Conservation (phyloP, 2,888 invertebrate genomes). For the Nomada fucata region DNA sequence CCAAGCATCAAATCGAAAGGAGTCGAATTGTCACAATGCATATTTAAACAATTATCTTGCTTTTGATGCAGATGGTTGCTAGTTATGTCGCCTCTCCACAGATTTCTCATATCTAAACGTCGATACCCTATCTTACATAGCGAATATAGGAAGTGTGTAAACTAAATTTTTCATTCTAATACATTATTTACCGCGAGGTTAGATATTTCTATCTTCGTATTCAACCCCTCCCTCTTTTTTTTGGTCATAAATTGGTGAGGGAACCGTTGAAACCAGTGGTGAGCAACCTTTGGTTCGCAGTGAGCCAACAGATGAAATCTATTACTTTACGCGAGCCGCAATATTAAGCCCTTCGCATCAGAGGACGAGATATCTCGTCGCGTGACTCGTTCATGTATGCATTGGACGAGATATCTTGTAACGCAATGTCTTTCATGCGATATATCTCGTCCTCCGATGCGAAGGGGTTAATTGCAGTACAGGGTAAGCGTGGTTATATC, state of each 20-base stretch:
- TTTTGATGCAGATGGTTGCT: slow-evolving; percentile 16
- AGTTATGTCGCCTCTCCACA: slow-evolving; percentile 46
- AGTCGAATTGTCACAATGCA: neutral
- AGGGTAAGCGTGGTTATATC: too few species aligned
- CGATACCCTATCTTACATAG: slow-evolving; percentile 24
- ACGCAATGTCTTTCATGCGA: too few species aligned
- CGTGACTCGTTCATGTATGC: too few species aligned
- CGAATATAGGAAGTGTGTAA: neutral
- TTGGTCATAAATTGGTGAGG: neutral
- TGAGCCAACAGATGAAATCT: too few species aligned
- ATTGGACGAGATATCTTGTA: too few species aligned
- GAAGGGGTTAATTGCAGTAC: too few species aligned
- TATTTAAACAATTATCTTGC: slow-evolving; percentile 32
- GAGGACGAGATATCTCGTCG: too few species aligned
- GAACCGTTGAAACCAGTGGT: too few species aligned
- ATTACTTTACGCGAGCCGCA: too few species aligned
- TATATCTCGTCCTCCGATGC: too few species aligned
- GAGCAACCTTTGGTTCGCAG: too few species aligned
- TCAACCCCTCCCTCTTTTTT: neutral
- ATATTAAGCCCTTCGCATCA: too few species aligned
- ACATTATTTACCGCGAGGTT: neutral
- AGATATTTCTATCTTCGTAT: neutral
- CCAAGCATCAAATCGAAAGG: neutral
- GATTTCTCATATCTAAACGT: slow-evolving; percentile 48
- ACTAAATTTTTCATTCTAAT: neutral